Conservation (phyloP, 2,113 vertebrate species). For the Centropus unirufus region DNA sequence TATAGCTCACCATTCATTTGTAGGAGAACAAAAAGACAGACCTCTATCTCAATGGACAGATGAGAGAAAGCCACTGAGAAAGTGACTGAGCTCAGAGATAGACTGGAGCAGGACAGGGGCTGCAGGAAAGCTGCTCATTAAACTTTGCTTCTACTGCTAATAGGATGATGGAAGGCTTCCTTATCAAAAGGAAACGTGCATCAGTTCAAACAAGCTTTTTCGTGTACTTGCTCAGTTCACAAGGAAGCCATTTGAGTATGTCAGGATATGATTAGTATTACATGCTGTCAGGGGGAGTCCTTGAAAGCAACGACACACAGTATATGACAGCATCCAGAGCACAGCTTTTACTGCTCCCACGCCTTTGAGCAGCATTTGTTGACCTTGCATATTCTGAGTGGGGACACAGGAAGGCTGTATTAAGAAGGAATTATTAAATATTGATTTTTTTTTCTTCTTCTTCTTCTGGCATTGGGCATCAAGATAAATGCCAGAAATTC, state of each 20-base stretch:
- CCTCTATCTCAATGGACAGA: background rate
- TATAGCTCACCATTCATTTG: background rate
- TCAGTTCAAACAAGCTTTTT: background rate
- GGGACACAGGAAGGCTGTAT: background rate
- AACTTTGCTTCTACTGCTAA: background rate
- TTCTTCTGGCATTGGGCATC: background rate
- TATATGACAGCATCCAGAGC: background rate
- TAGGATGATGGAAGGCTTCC: background rate
- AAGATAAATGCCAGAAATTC: conserved; percentile 36
- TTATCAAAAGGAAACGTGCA: conserved; percentile 15
- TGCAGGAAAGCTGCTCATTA: conserved; percentile 1
- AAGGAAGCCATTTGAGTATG: background rate
- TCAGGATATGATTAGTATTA: background rate
- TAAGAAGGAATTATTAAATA: conserved; percentile 55
- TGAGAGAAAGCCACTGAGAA: background rate
- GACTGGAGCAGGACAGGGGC: background rate
- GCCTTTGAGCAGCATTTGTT: background rate
- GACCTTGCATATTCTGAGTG: conserved; percentile 23
- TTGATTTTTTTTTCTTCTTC: background rate
- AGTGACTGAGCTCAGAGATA: background rate
- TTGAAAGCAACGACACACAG: background rate
- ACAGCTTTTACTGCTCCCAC: background rate
- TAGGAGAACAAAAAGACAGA: background rate
- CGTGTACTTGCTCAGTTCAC: background rate
- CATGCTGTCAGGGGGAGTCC: background rate